Conservation (phyloP, 2,797 vertebrate species). For the Anguilla marmorata region DNA sequence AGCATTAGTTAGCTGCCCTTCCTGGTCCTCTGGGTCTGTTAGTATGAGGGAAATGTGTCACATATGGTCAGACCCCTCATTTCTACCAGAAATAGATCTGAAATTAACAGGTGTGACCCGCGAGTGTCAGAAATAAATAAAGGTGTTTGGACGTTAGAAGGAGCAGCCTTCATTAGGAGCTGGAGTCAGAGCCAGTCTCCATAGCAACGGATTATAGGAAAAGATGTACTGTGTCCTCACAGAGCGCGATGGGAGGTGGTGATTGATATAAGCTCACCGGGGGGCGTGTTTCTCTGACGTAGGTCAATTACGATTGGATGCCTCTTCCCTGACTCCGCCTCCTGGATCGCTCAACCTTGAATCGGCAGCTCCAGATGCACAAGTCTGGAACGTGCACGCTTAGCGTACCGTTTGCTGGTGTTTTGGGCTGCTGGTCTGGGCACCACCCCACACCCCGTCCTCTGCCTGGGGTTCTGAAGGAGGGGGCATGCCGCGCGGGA, state of each 20-base stretch:
- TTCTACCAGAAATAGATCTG: neutral
- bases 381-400: constrained; percentile 47
- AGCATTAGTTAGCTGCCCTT: constrained; percentile 34
- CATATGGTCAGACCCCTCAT: neutral
- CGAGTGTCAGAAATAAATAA: neutral
- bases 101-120: neutral
- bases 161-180: constrained; percentile 42
- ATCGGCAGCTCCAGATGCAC: constrained; percentile 62
- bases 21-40: constrained; percentile 11
- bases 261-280: constrained; percentile 59
- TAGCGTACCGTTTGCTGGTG: constrained; percentile 18
- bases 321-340: constrained; percentile 62
- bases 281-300: constrained; percentile 70
- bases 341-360: constrained; percentile 63
- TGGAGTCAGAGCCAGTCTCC: constrained; percentile 75
- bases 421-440: constrained; percentile 50
- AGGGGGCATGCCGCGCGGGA: constrained; percentile 65
- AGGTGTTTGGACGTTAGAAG: constrained; percentile 10
- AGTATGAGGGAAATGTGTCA: neutral
- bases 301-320: constrained; percentile 76
- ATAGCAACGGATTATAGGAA: constrained; percentile 81
- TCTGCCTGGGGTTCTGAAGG: neutral
- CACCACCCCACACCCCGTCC: constrained; percentile 10
- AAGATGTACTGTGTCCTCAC: constrained; percentile 69
- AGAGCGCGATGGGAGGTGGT: constrained; percentile 41